Base-by-base conservation (phyloP, 2,113 vertebrate species). In the Hemichromis elongatus region DNA sequence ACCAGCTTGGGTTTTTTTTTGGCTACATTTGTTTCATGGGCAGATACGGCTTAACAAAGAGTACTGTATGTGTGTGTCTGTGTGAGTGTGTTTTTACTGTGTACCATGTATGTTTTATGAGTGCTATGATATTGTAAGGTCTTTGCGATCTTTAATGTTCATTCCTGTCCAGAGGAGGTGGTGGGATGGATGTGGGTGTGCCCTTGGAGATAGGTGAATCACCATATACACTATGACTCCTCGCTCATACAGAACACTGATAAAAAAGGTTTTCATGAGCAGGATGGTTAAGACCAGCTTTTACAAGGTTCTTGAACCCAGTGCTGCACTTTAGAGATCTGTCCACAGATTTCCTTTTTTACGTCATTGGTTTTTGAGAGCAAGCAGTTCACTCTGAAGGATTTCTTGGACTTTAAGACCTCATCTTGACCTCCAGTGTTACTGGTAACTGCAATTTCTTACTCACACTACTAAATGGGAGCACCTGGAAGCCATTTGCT, bases 31-130 rank as follows among this genome's bases (percentile, higher is more conserved):
- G 57, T 83, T 79, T 77, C 68, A 50, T 42, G 14, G 40, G 56
- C 18, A 50, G 54, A 59, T 80, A 66, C 79, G 52, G 50, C 13
- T 1, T 70, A 24, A 53, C 63, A 21, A 45, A 57, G 66, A 42
- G 35, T 4, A 24, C 16, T 37, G 14, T 30, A 52, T 18, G 19
- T 80, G 61, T 52, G 35, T 33, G 19, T 68, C 14, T 12, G 14
- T 28, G 56, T 33, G 45, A 61, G 66, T 47, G 40, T 80, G 9
- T 80, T 82, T 82, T 77, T 21, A 53, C 55, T 80, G 75, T 55
- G 21, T 19, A 40, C 7, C 54, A 86, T 88, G 54, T 90, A 88
- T 92, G 87, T 90, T 94, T 92, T 11, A 94, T 89, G 66, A 90
- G 70, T 16, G 16, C 57, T 47, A 21, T 82, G 86, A 84, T 77